phyloP scores from a whole-genome alignment of 2,888 invertebrate species.

The Limnephilus lunatus region DNA sequence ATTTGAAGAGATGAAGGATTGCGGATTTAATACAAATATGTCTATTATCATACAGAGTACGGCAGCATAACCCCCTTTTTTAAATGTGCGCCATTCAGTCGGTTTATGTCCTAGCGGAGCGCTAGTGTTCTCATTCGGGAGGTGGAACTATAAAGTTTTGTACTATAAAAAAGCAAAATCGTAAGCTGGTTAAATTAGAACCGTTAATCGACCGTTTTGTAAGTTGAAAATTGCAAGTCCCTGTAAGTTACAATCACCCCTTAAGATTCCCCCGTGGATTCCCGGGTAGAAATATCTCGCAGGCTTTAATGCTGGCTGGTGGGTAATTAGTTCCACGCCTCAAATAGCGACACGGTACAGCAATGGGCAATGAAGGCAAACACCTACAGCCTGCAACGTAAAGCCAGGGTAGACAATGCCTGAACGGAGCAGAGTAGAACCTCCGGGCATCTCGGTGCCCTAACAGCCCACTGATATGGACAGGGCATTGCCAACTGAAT shows the following conservation, averaged over 20 bases:
- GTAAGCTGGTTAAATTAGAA: background rate
- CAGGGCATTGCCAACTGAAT: no score
- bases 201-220: background rate
- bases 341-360: slow-evolving; percentile 37
- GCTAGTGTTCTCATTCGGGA: no score
- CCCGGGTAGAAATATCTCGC: slow-evolving; percentile 59
- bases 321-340: slow-evolving; percentile 63
- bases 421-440: background rate
- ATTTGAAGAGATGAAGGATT: no score
- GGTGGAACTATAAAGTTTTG: no score
- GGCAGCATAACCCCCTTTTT: no score
- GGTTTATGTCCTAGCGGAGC: no score
- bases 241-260: background rate
- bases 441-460: background rate
- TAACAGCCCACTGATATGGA: background rate
- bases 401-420: slow-evolving; percentile 19
- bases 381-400: background rate
- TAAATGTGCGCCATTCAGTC: no score
- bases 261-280: slow-evolving; percentile 16
- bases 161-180: no score
- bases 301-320: slow-evolving; percentile 11
- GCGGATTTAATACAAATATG: no score
- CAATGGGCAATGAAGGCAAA: background rate
- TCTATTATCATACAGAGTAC: no score
- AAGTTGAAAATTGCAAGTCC: background rate